phyloP scores from a whole-genome alignment of 2,797 vertebrate genomes.

The Hirundo rustica region DNA sequence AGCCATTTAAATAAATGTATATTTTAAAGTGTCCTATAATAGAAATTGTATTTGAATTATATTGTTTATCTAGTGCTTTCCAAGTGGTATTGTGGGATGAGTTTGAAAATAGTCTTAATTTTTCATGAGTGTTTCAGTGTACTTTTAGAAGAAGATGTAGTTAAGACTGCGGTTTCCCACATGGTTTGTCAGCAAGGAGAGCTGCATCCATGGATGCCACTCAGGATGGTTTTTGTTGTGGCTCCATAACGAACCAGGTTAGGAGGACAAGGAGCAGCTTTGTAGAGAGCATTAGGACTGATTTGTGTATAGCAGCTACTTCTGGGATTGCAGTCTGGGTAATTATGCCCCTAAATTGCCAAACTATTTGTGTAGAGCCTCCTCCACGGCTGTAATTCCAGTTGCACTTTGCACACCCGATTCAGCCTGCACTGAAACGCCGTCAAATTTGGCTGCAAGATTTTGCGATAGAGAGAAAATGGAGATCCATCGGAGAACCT shows the following conservation, averaged over 20 bases:
- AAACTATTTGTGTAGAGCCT: not conserved
- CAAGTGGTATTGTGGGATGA: not conserved
- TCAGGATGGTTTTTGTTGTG: not conserved
- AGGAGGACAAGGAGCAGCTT: not conserved
- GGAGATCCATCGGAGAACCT: not conserved
- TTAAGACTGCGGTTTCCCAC: not conserved
- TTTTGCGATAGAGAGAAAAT: not conserved
- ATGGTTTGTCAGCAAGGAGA: not conserved
- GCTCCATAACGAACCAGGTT: not conserved
- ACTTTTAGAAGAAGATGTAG: not conserved
- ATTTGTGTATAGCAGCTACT: not conserved
- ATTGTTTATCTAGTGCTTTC: not conserved
- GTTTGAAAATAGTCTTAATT: not conserved
- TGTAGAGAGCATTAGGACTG: not conserved
- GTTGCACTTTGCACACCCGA: not conserved
- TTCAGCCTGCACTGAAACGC: not conserved
- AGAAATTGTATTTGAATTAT: not conserved
- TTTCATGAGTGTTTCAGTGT: not conserved
- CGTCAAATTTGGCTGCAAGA: not conserved
- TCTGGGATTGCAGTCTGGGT: not conserved
- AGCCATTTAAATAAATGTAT: not conserved
- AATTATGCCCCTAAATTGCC: not conserved
- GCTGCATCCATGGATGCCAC: not conserved
- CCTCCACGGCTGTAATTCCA: not conserved
- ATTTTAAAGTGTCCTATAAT: not conserved